Percentiles rank a stretch among this genome's conserved stretches.
Evolutionary conservation across 1,140 invertebrate genomes (phyloP).

Genomic region (Drosophila simulans): DNA sequence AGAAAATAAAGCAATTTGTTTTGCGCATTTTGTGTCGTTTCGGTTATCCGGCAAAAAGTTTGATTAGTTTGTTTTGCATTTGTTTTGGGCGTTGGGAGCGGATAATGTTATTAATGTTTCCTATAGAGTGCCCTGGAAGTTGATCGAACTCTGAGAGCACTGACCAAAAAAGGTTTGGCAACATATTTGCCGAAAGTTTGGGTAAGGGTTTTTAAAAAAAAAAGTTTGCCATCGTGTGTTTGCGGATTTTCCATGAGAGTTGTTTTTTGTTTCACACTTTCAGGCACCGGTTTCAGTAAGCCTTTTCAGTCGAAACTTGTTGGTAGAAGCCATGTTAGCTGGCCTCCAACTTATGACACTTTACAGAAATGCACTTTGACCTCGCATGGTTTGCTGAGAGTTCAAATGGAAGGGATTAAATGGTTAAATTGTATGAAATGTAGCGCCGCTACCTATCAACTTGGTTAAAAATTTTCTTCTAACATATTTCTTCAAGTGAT

Average conservation of each 20-base stretch:
- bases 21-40: conserved; percentile 65
- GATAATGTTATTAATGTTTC: conserved; percentile 79
- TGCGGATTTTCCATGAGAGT: conserved; percentile 18
- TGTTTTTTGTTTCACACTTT: conserved; percentile 26
- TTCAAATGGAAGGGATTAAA: conserved; percentile 3
- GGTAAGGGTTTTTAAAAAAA: conserved; percentile 1
- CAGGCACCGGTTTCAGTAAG: conserved; percentile 13
- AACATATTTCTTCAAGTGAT: background rate
- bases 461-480: background rate
- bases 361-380: conserved; percentile 21
- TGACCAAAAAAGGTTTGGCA: conserved; percentile 38
- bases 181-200: conserved; percentile 50
- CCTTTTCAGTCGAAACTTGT: conserved; percentile 17
- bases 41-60: conserved; percentile 60
- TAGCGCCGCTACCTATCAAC: background rate
- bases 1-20: conserved; percentile 80
- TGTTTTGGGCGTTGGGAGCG: conserved; percentile 27
- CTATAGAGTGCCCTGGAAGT: conserved; percentile 35
- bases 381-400: conserved; percentile 14
- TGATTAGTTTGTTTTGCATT: conserved; percentile 77
- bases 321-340: conserved; percentile 2
- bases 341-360: conserved; percentile 13
- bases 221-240: conserved; percentile 31
- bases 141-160: conserved; percentile 49
- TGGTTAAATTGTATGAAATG: conserved; percentile 8